Base-by-base conservation (phyloP, 2,888 invertebrate species). In the Cyclophora albipunctata region DNA sequence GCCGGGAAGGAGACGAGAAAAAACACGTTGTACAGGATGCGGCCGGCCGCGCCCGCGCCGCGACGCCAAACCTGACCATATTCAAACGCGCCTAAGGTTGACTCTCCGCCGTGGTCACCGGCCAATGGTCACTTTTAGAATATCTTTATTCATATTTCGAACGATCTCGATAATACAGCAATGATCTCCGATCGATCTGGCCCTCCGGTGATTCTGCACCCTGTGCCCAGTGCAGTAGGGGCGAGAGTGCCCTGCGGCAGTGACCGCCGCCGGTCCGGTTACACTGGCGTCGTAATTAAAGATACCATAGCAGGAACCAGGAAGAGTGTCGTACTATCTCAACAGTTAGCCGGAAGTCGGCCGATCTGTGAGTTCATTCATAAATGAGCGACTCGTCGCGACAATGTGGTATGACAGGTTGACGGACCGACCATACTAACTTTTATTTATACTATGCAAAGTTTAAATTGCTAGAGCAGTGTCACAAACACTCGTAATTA, bases 281-380 rank as follows among this genome's bases (percentile, higher is more conserved):
- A 81, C 73, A 68, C 75, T 83, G 80, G 81, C 73, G 62, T 66
- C 66, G 83, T 84, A 83, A 85, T 87, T 85, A 88, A 84, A 86
- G 84, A 86, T 81, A 83, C 83, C 84, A 82, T 81, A 81, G 82
- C 85, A 86, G 88, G 87, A 87, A 88, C 87, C 84, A 87, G 88
- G 88, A 88, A 88, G 85, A 87, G 87, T 80, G 83, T 84, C 85
- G 88, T 87, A 88, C 87, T 88, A 88, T 88, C 87, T 86, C 81
- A 79, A 87, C 87, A 82, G 87, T 81, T 85, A 86, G 82, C 86
- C 88, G 88, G 88, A 88, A 87, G 86, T 79, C 78, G 74, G 81
- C 77, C 83, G 86, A 85, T 88, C 88, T 84, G 85, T 83, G 81
- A 81, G 83, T 87, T 84, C 88, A 88, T 88, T 88, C 88, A 88